Conservation (phyloP, 2,888 invertebrate genomes). For the Gastrophysa polygoni region DNA sequence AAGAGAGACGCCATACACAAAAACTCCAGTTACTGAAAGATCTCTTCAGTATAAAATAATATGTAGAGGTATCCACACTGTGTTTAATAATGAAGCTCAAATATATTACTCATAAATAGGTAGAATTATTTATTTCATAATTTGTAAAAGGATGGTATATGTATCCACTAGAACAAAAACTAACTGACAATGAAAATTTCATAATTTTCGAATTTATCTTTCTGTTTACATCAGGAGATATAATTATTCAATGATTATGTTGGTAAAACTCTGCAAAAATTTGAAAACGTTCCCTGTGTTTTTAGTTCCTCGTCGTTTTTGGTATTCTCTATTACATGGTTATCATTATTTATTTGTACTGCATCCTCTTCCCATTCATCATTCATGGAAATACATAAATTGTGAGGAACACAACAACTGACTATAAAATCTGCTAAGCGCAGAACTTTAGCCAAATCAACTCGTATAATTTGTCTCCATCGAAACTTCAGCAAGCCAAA, state of each 20-base stretch:
- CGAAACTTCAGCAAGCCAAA: constrained; percentile 45
- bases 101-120: too few relatives aligned
- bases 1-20: constrained; percentile 5
- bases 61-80: too few relatives aligned
- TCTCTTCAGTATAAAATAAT: constrained; percentile 1
- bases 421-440: constrained; percentile 40
- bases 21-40: constrained; percentile 1
- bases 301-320: constrained; percentile 3
- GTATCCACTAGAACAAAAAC: too few relatives aligned
- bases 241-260: not conserved
- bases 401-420: constrained; percentile 43
- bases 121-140: too few relatives aligned
- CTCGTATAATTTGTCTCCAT: constrained; percentile 33
- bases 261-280: constrained; percentile 2
- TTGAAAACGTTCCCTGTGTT: constrained; percentile 8
- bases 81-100: too few relatives aligned
- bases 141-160: not conserved
- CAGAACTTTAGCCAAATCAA: constrained; percentile 26
- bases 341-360: not conserved
- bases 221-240: too few relatives aligned
- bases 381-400: constrained; percentile 39
- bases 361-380: constrained; percentile 28
- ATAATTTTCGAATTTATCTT: not conserved
- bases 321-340: not conserved
- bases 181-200: too few relatives aligned